Evolutionary conservation across 1,140 invertebrate genomes (phyloP).

Genomic region (Triops longicaudatus): DNA sequence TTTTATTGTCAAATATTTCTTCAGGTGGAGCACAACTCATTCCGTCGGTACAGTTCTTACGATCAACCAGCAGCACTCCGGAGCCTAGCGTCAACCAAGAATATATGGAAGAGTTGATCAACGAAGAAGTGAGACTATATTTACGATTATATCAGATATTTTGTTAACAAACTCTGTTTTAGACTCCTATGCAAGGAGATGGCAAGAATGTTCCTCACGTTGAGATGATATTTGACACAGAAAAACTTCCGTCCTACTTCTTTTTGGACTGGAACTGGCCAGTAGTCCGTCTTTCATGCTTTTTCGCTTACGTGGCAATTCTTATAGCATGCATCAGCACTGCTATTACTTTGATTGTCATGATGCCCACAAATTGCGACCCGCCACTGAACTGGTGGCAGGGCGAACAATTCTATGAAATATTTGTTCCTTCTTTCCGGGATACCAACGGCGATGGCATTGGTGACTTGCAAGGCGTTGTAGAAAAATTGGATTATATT

Average conservation of each 20-base stretch:
- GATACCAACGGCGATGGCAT: conserved; percentile 49
- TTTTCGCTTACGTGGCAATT: conserved; percentile 58
- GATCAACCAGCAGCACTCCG: neutral
- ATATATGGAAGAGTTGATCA: neutral
- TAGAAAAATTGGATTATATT: conserved; percentile 56
- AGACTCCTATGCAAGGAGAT: neutral
- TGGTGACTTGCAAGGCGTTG: conserved; percentile 62
- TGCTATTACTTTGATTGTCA: conserved; percentile 57
- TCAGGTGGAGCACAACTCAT: neutral
- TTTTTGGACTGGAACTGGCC: conserved; percentile 76
- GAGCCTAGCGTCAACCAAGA: neutral
- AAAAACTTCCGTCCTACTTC: conserved; percentile 41
- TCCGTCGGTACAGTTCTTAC: neutral
- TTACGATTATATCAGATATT: neutral
- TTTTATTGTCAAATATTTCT: neutral
- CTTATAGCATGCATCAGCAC: conserved; percentile 57
- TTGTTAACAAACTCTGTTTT: neutral
- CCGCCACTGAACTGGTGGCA: conserved; percentile 64
- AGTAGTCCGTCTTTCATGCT: conserved; percentile 58
- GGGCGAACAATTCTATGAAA: conserved; percentile 68
- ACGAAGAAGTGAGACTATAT: neutral
- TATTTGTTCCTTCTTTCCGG: conserved; percentile 71
- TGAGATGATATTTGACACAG: neutral
- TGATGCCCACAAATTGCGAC: conserved; percentile 60
- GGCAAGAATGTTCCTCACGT: neutral